A percentile compares a stretch with the other conserved stretches of the same genome.
Conservation (phyloP, 1,140 invertebrate genomes). For the Temnothorax nylanderi region DNA sequence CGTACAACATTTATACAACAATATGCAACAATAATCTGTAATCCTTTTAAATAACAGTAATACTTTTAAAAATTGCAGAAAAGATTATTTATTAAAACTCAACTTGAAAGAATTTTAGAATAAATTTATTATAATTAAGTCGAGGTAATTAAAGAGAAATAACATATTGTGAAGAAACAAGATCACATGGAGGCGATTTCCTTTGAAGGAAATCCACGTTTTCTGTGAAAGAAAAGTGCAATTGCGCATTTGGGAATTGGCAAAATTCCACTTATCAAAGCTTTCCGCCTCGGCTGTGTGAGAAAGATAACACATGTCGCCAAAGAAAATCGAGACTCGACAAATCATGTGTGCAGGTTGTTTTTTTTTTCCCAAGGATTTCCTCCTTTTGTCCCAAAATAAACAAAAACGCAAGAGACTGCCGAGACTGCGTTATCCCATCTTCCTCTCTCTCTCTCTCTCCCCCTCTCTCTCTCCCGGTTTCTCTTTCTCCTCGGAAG, state of each 20-base stretch:
- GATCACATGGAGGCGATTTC: neutral
- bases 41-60: neutral
- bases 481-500: constrained; percentile 57
- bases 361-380: constrained; percentile 36
- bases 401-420: constrained; percentile 47
- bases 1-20: neutral
- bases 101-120: neutral
- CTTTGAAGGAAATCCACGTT: neutral
- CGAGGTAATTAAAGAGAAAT: neutral
- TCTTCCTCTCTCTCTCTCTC: neutral
- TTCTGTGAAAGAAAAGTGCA: neutral
- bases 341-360: neutral
- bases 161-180: neutral
- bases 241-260: neutral
- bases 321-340: neutral
- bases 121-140: neutral
- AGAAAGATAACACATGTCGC: constrained; percentile 53
- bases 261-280: neutral
- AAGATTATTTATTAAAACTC: neutral
- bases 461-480: constrained; percentile 2
- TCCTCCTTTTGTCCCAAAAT: constrained; percentile 38
- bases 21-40: no score
- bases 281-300: neutral
- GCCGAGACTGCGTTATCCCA: neutral
- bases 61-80: neutral